Conservation (phyloP, 2,888 invertebrate genomes). For the Caprella mutica region DNA sequence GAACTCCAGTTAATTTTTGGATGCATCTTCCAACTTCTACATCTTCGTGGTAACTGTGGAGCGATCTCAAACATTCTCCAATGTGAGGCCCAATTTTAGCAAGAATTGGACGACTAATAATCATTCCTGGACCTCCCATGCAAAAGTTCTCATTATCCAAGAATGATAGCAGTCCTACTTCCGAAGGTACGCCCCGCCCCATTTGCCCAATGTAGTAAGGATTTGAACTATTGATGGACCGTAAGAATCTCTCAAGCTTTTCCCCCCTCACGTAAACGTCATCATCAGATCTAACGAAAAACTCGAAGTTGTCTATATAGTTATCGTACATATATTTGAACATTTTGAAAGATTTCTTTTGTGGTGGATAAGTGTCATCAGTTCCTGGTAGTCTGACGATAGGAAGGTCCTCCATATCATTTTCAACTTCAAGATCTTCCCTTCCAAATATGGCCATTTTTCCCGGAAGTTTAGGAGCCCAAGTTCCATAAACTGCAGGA, state of each 20-base stretch:
- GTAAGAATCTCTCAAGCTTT: conserved; percentile 63
- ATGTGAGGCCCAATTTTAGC: conserved; percentile 75
- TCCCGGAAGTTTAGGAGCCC: conserved; percentile 84
- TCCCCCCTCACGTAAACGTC: conserved; percentile 90
- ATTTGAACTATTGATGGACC: conserved; percentile 76
- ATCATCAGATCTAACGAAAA: conserved; percentile 96
- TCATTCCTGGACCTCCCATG: conserved; percentile 97
- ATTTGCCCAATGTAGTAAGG: conserved; percentile 66
- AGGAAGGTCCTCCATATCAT: conserved; percentile 51
- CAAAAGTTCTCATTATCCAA: conserved; percentile 74
- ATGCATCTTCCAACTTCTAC: conserved; percentile 95
- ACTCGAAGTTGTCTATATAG: conserved; percentile 70
- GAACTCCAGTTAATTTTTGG: conserved; percentile 80
- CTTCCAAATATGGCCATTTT: conserved; percentile 75
- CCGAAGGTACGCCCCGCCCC: conserved; percentile 63
- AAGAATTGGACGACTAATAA: conserved; percentile 78
- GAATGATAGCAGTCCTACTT: conserved; percentile 41
- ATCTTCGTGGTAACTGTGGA: conserved; percentile 94
- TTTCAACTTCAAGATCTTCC: conserved; percentile 35
- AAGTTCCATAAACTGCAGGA: conserved; percentile 80
- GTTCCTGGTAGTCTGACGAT: conserved; percentile 73
- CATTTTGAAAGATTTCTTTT: conserved; percentile 89
- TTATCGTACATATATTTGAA: conserved; percentile 81
- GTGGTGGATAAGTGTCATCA: conserved; percentile 95
- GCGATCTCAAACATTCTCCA: conserved; percentile 75